Percentiles rank a stretch among this genome's conserved stretches.
Evolutionary conservation across 2,888 invertebrate genomes (phyloP).

Genomic region (Baccha elongata): DNA sequence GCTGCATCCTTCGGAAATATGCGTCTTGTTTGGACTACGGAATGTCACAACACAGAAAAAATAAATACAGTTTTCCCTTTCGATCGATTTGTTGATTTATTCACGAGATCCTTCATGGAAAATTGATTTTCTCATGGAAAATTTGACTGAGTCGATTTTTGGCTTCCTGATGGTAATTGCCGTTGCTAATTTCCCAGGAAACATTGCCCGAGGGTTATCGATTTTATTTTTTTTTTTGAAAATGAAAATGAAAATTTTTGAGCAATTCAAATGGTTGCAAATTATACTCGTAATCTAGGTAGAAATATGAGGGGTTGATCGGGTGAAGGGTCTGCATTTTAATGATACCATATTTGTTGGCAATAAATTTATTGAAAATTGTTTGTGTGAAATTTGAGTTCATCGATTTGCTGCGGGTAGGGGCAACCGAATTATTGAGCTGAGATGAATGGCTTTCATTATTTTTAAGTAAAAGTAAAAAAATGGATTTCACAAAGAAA

Average conservation of each 20-base stretch:
- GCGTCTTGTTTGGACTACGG: conserved; percentile 55
- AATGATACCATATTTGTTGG: conserved; percentile 41
- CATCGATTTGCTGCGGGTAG: conserved; percentile 45
- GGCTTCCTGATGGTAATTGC: conserved; percentile 44
- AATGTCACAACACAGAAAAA: conserved; percentile 62
- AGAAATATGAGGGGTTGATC: not conserved
- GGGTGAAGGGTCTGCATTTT: conserved; percentile 31
- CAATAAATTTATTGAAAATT: conserved; percentile 35
- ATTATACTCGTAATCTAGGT: too few species aligned
- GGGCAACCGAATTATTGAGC: conserved; percentile 37
- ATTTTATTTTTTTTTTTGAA: not conserved
- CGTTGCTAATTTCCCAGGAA: conserved; percentile 55
- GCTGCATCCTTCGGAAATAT: conserved; percentile 51
- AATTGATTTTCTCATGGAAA: conserved; percentile 70
- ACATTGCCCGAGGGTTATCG: conserved; percentile 24
- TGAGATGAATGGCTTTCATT: conserved; percentile 1
- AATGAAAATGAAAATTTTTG: conserved; percentile 2
- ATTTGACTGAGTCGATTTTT: conserved; percentile 30
- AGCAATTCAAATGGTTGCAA: not conserved
- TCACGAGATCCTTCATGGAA: conserved; percentile 50
- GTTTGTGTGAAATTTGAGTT: conserved; percentile 54
- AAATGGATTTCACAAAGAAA: not conserved
- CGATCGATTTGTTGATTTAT: conserved; percentile 10
- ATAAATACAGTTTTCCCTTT: conserved; percentile 21
- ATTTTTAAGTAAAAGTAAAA: not conserved